Base-by-base conservation (phyloP, 2,888 invertebrate species). In the Acleris holmiana region DNA sequence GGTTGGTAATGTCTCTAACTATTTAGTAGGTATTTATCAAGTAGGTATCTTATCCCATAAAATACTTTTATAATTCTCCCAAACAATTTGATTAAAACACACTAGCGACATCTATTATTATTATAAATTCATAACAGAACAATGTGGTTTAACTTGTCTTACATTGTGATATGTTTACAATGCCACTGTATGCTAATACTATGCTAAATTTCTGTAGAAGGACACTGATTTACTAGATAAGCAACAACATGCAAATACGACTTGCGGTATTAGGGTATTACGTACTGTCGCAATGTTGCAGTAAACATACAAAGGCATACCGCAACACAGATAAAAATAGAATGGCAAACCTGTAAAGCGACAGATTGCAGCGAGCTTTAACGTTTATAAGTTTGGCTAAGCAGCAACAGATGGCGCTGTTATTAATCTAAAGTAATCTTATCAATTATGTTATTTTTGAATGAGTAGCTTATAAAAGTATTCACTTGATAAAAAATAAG, bases 161-260 rank as follows among this genome's bases (percentile, higher is more conserved):
- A 10, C 10, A 18, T 54, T 15, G 23, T 19, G 47, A 23, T 47
- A 40, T 21, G 48, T 48, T 61, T 46, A 49, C 18, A 15, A 25
- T 29, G 29, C 13, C 17, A 54, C 54, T 54, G 48, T 54, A 64
- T 64, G 58, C 58, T 54, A 67, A 67, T 63, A 49, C 18, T 47
- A 67, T 55, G 55, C 51, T 50, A 59, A 63, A 17, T 29, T 40
- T 35, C 19, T 15, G 41, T 54, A 44, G 64, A 64, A 59, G 53
- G 64, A 59, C 35, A 35, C 47, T 40, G 64, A 64, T 58, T 48
- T 47, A 47, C 19, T 23, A 44, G 58, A 64, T 64, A 64, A 59
- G 57, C 23, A 19, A 47, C 40, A 23, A 25, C 58, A 64, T 53
- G 53, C 63, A 19, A 64, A 44, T 47, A 59, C 25, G 8, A 25